Evolutionary conservation across 2,888 invertebrate genomes (phyloP), one percentile per base, ranked within the genome.

Genomic region (Callinectes sapidus): DNA sequence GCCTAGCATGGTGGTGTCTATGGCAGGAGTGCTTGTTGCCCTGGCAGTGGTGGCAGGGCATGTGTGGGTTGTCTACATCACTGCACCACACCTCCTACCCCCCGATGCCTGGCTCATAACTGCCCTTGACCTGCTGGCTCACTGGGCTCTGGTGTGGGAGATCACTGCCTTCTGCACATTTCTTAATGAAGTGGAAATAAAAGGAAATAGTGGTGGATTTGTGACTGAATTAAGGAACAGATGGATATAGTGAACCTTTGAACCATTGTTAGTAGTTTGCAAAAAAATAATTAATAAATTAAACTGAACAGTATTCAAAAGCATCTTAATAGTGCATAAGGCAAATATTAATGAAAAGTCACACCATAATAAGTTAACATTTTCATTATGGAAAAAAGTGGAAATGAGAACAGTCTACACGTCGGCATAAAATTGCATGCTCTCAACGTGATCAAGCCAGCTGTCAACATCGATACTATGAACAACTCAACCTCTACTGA

Each of bases 121-220:
- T 23, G 92, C 91, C 16, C 91, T 94, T 8, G 92, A 94, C 61
- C 91, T 94, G 13, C 85, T 94, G 35, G 94, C 94, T 94, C 94
- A 94, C 86, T 94, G 94, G 94, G 94, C 94, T n/a, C 54, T 94
- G 32, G 92, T 94, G 32, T 94, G 94, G 94, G 94, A 94, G 87
- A 94, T 94, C 32, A 94, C 92, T 39, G 92, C 92, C 1, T 94
- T 94, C 87, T 94, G 94, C 71, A 91, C 92, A 61, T 94, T 94
- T 66, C 89, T 94, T 10, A 94, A 92, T 92, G 92, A 94, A 89
- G 92, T 91, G 39, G 92, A 94, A 35, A 92, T 94, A 14, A 93
- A 93, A 48, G 93, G 93, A 86, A 90, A 86, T 71, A 86, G 91
- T 71, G 93, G 93, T 54, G 93, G 93, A 48, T 90, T 93, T 89